Base-by-base conservation (phyloP, 2,797 vertebrate species). In the Hydrolagus colliei region DNA sequence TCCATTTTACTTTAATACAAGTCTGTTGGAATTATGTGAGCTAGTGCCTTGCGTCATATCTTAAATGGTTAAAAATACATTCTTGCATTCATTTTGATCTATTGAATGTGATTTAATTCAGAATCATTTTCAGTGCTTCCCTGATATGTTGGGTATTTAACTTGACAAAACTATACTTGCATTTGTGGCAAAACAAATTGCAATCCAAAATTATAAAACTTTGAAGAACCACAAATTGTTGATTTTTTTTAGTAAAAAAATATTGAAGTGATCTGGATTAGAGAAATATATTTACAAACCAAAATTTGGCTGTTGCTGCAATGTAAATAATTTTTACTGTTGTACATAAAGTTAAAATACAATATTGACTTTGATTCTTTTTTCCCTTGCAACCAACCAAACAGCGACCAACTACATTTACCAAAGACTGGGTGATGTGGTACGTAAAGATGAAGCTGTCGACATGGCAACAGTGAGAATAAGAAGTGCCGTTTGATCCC, bases 401-500 rank as follows among this genome's bases (percentile, higher is more conserved):
- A 98, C 97, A 99, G 98, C 98, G 96, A 99, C 98, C 98, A 99
- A 97, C 97, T 99, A 99, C 98, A 99, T 99, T 99, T 99, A 99
- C 98, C 98, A 99, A 97, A 98, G 95, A 97, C 98, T 98, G 97
- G 97, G 98, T 99, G 98, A 99, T 99, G 98, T 99, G 98, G 98
- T 99, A 98, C 98, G 97, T 99, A 99, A 95, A 96, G 97, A 98
- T 98, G 98, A 99, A 99, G 98, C 98, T 97, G 96, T 99, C 97
- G 98, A 97, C 97, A 98, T 98, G 98, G 97, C 98, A 99, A 98
- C 97, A 98, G 96, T 98, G 98, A 97, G 96, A 91, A 82, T 94
- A 84, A 84, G 96, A 97, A 96, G 97, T 97, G 95, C 97, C 90
- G 96, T 96, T 96, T 95, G 95, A 97, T 96, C 96, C 95, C 95